Conservation (phyloP, 2,888 invertebrate genomes). For the Drosophila mercatorum region DNA sequence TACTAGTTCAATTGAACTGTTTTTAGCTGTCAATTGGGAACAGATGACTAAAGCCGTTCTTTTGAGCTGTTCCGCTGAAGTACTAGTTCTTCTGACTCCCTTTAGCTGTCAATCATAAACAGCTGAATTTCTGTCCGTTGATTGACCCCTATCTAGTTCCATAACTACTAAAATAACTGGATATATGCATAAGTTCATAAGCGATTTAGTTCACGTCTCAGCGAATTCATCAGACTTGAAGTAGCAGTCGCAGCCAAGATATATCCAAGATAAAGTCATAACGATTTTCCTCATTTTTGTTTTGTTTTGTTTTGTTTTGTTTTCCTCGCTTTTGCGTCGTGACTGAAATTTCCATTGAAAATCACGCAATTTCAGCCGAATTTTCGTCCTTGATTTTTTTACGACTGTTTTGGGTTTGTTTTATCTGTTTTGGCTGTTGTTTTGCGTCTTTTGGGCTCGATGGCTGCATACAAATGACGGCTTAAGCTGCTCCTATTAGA, state of each 20-base stretch:
- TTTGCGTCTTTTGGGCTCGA: slow-evolving; percentile 3
- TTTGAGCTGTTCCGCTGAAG: too few relatives aligned
- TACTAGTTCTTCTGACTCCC: too few relatives aligned
- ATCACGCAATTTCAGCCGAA: slow-evolving; percentile 59
- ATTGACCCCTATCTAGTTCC: not conserved
- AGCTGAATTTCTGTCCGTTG: too few relatives aligned
- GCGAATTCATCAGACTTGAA: not conserved
- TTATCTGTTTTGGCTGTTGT: slow-evolving; percentile 7
- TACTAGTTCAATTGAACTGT: too few relatives aligned
- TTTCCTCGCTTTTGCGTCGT: slow-evolving; percentile 22
- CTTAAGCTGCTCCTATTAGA: not conserved
- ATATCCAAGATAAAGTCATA: not conserved
- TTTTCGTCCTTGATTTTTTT: slow-evolving; percentile 52
- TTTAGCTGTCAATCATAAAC: too few relatives aligned
- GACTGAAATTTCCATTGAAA: slow-evolving; percentile 44
- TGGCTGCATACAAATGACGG: not conserved
- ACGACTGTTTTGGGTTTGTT: slow-evolving; percentile 24
- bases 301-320: slow-evolving; percentile 1
- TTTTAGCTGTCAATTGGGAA: too few relatives aligned
- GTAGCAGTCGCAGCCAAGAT: too few relatives aligned
- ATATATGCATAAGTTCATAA: not conserved
- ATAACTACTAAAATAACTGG: not conserved
- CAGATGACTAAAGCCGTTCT: too few relatives aligned
- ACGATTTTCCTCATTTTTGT: slow-evolving; percentile 17
- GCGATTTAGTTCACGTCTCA: not conserved